phyloP scores from a whole-genome alignment of 2,888 invertebrate species.

The Eulithis testata region DNA sequence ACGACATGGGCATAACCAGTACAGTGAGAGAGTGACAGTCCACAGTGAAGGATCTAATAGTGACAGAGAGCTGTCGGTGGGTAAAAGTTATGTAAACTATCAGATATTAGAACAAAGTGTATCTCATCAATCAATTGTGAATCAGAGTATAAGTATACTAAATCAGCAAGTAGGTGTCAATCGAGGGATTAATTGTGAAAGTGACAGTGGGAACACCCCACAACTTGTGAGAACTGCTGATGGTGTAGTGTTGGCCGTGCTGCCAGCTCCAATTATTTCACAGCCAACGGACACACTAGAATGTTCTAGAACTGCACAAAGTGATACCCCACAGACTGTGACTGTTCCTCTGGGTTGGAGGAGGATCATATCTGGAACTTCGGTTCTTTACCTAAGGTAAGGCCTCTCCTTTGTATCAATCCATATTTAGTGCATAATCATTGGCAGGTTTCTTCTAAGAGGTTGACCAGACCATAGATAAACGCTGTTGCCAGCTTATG shows the following conservation, averaged over 20 bases:
- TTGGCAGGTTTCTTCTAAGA: no score
- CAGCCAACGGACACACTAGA: constrained; percentile 61
- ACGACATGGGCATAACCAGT: constrained; percentile 66
- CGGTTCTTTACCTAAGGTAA: constrained; percentile 77
- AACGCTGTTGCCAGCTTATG: no score
- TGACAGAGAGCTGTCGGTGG: constrained; percentile 70
- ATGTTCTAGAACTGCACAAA: constrained; percentile 67
- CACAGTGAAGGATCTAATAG: constrained; percentile 67
- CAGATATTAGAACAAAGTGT: constrained; percentile 83
- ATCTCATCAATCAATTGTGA: constrained; percentile 80
- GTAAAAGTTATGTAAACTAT: constrained; percentile 79
- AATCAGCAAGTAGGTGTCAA: constrained; percentile 80
- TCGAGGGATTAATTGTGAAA: constrained; percentile 68
- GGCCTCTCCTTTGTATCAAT: constrained; percentile 26
- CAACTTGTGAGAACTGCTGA: constrained; percentile 78
- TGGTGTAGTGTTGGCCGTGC: constrained; percentile 77
- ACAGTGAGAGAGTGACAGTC: constrained; percentile 67
- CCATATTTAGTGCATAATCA: no score
- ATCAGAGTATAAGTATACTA: constrained; percentile 81
- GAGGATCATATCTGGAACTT: constrained; percentile 73
- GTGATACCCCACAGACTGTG: constrained; percentile 71
- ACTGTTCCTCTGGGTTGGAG: constrained; percentile 81
- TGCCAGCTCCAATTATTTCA: constrained; percentile 63
- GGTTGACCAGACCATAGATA: no score
- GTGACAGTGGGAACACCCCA: constrained; percentile 62